Base-by-base conservation (phyloP, 2,888 invertebrate species). In the Actias luna region DNA sequence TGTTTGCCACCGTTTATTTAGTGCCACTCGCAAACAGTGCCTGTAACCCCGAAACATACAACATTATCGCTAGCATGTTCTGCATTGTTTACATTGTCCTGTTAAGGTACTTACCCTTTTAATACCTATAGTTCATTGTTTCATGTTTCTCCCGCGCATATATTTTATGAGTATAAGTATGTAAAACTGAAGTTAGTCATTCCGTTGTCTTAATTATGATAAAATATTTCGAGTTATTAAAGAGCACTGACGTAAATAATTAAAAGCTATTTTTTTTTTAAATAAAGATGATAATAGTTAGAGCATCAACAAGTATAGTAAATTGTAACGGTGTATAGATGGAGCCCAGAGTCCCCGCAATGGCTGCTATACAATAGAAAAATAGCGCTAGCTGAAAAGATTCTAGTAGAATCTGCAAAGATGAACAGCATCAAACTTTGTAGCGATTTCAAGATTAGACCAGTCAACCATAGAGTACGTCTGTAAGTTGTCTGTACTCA, bases 271-370 rank as follows among this genome's bases (percentile, higher is more conserved):
- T 1, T 36, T 16, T 36, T 36, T 36, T 36, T 36, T 16, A 4
- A 5, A 39, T 39, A 18, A n/a, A 18, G n/a, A n/a, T n/a, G n/a
- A n/a, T n/a, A n/a, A n/a, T n/a, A n/a, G 10, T 50, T 50, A 12
- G 12, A 50, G 10, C 25, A 25, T 50, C 25, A 46, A 50, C 25
- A 22, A 2, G 22, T 50, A 25, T 25, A 50, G 2, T 50, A 25
- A 2, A 12, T 50, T 25, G 10, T 50, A 25, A 46, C 42, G 22
- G 58, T 58, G 78, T 75, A 58, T 66, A 90, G 92, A 67, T 89
- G 87, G 87, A 74, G 76, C 61, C 87, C 90, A 14, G 90, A 92
- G 75, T 91, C 91, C n/a, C 92, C 92, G 2, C 90, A 88, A 59
- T 92, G 91, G 92, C 73, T 91, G 57, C 65, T 92, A 27, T 84